Percentiles rank a stretch among this genome's conserved stretches.
phyloP scores from a whole-genome alignment of 2,888 invertebrate genomes.

The Blomia tropicalis region DNA sequence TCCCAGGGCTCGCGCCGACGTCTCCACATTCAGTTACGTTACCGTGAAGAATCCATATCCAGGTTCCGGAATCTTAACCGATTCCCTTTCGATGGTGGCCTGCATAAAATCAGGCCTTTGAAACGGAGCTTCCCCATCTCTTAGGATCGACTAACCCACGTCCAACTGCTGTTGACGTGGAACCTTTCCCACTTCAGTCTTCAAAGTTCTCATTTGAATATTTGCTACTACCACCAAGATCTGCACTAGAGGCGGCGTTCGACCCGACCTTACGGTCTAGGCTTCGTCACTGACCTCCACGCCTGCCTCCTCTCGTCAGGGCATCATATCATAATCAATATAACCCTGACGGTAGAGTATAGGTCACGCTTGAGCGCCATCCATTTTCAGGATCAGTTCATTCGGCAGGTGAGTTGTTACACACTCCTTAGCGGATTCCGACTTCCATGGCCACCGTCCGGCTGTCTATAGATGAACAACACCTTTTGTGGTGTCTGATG shows the following conservation, averaged over 20 bases:
- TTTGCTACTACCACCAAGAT: conserved; percentile 58
- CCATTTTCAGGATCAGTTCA: conserved; percentile 51
- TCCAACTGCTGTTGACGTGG: conserved; percentile 44
- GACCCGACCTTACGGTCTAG: conserved; percentile 43
- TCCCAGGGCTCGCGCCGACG: conserved; percentile 35
- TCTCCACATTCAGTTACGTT: conserved; percentile 37
- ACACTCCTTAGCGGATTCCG: conserved; percentile 50
- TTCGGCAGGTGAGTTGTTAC: conserved; percentile 49
- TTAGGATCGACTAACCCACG: conserved; percentile 37
- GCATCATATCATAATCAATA: conserved; percentile 29
- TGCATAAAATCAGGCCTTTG: conserved; percentile 23
- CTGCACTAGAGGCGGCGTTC: conserved; percentile 39
- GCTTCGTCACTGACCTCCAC: conserved; percentile 42
- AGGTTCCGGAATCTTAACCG: conserved; percentile 35
- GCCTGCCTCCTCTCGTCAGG: conserved; percentile 9
- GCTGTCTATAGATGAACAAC: conserved; percentile 51
- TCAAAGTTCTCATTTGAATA: conserved; percentile 47
- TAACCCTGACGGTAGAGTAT: conserved; percentile 38
- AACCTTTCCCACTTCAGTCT: conserved; percentile 42
- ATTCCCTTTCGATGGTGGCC: conserved; percentile 33
- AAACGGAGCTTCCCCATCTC: conserved; percentile 33
- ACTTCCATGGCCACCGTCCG: conserved; percentile 61
- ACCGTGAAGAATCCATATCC: conserved; percentile 35
- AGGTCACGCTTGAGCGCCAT: conserved; percentile 46
- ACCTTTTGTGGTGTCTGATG: conserved; percentile 46